phyloP scores from a whole-genome alignment of 1,140 invertebrate genomes.

The Psilanteris sp. region DNA sequence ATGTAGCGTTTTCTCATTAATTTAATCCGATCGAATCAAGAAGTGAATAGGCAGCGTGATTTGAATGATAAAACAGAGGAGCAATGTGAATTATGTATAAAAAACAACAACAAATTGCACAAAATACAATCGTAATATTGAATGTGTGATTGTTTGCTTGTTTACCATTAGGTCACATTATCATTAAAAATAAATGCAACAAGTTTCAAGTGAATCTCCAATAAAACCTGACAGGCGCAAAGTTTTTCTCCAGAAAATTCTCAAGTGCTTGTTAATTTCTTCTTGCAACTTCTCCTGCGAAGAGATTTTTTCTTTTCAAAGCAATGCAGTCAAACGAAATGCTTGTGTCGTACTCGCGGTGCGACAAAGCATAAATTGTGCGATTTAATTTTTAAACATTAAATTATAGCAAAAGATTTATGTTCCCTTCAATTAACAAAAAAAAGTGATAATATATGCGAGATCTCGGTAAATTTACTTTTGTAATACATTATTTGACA shows the following conservation, averaged over 20 bases:
- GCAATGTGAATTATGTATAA: too few relatives aligned
- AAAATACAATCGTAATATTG: not conserved
- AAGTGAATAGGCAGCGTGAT: constrained; percentile 15
- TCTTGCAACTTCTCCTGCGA: not conserved
- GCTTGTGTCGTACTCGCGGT: too few relatives aligned
- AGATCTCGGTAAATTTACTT: too few relatives aligned
- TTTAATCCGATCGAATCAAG: constrained; percentile 56
- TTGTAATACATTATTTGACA: too few relatives aligned
- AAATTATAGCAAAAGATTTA: not conserved
- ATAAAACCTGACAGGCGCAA: not conserved
- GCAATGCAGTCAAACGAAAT: too few relatives aligned
- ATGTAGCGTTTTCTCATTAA: constrained; percentile 59
- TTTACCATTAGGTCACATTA: not conserved
- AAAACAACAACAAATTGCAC: not conserved
- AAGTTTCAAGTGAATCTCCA: constrained; percentile 10
- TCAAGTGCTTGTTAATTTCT: constrained; percentile 26
- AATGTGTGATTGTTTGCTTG: not conserved
- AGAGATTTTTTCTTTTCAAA: not conserved
- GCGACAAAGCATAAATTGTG: too few relatives aligned
- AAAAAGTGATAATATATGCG: too few relatives aligned
- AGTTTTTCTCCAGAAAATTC: constrained; percentile 1
- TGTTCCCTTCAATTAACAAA: too few relatives aligned
- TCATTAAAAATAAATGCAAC: constrained; percentile 38
- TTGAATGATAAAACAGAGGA: constrained; percentile 21
- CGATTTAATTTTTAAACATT: too few relatives aligned